Base-by-base conservation (phyloP, 2,797 vertebrate genomes). In the Melanotaenia trifasciata region DNA sequence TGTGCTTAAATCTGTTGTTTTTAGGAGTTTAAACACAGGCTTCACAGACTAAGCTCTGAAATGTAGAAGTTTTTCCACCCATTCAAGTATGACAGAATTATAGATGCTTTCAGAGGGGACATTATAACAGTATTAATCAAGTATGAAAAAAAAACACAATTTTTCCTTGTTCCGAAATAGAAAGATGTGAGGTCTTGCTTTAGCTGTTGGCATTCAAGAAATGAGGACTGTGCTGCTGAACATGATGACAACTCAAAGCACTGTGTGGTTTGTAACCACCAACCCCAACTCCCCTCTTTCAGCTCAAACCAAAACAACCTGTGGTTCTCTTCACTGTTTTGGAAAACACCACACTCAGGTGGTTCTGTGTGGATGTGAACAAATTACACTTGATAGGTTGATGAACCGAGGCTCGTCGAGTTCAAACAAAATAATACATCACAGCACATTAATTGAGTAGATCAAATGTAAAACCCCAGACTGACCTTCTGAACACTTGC, bases 401-500 rank as follows among this genome's bases (percentile, higher is more conserved):
- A 80, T 24, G n/a, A 87, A 70, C 71, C 66, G 67, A 70, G 53
- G 66, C 77, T 81, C 73, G 67, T 81, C 59, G 43, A 22, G 58
- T 65, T 82, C 82, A 83, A 81, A 89, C 80, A 87, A 80, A 86
- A 78, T 80, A 85, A 87, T 57, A 63, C 76, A 80, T 79, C 76
- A 81, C 72, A 63, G 71, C 72, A 87, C 71, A 77, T 86, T 87
- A 59, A 87, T 84, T 76, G 79, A 72, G 75, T 75, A 85, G 85
- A 90, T 90, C 85, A 90, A 89, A 92, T 92, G 73, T 73, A 40
- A 79, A 76, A 90, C 85, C 89, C 64, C 59, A 5, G 64, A 45
- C 71, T 90, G 89, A 91, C 83, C 90, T 83, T 10, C 87, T 79
- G 78, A 89, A 88, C 90, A 90, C 90, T 86, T 91, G 75, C 78